Conservation (phyloP, 2,797 vertebrate species). For the Pangasius macronema region DNA sequence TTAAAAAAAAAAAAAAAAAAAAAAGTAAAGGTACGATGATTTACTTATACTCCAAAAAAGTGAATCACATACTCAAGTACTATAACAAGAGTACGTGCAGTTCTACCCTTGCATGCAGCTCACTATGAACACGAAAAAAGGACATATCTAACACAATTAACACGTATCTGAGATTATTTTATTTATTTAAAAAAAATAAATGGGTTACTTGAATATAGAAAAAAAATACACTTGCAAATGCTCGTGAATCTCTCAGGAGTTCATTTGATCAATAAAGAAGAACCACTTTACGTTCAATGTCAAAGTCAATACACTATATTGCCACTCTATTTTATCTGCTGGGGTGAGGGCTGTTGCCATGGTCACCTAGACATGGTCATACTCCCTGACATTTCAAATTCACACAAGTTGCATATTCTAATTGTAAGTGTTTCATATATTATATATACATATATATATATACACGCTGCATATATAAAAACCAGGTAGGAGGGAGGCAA, state of each 20-base stretch:
- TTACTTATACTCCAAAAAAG: background rate
- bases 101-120: background rate
- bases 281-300: conserved; percentile 17
- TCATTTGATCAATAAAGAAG: conserved; percentile 18
- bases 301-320: conserved; percentile 4
- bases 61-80: background rate
- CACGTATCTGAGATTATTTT: background rate
- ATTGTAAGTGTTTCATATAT: background rate
- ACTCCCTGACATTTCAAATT: background rate
- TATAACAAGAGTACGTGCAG: background rate
- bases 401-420: background rate
- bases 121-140: background rate
- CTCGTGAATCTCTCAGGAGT: background rate
- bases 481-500: background rate
- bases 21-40: background rate
- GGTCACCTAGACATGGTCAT: background rate
- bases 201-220: background rate
- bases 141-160: background rate
- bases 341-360: background rate
- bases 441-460: background rate
- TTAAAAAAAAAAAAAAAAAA: background rate
- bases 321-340: background rate
- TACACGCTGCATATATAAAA: background rate
- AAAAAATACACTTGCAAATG: background rate
- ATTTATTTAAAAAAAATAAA: background rate